Evolutionary conservation across 2,888 invertebrate genomes (phyloP), one percentile per base, ranked within the genome.

Genomic region (Ochlodes sylvanus): DNA sequence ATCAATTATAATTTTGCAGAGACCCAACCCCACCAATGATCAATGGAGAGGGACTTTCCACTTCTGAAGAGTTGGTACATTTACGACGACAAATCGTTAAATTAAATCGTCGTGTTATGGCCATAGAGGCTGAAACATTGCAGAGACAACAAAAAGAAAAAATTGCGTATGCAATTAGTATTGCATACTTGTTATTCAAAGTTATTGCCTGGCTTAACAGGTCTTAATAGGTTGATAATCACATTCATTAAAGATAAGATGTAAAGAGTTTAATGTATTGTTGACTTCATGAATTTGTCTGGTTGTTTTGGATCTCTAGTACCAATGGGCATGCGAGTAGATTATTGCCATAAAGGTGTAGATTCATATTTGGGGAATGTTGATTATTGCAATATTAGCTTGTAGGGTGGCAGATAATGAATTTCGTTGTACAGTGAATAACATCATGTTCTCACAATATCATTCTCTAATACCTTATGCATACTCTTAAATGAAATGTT

Each of bases 91-190:
- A 98, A 89, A 95, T 98, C 79, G 97, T 97, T 21, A 98, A 98
- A 85, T 86, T 98, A 72, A 97, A 98, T 85, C 95, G 98, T 58
- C 95, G 98, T 19, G 96, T 98, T 9, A 96, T 98, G 93, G 95
- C 96, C 7, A 95, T 98, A 72, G 98, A 98, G 89, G 94, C 98
- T 71, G 98, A 98, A 79, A 96, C 97, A 82, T 93, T 96, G 76
- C 96, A 97, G 81, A 94, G 98, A 69, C 95, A 97, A 78, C 97
- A 98, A 83, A 95, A 97, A 75, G 98, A 98, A 81, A 96, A 98
- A 82, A 95, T 98, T 77, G 94, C 98, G 57, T 97, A 97, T 83
- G 97, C 97, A 69, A 90, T 97, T 76, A 97, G 98, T 34, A 94
- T 98, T 77, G 96, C 97, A 38, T 98, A 98, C 87, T 95, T 98